Base-by-base conservation (phyloP, 1,140 invertebrate species). In the Andrena cerasifolii region DNA sequence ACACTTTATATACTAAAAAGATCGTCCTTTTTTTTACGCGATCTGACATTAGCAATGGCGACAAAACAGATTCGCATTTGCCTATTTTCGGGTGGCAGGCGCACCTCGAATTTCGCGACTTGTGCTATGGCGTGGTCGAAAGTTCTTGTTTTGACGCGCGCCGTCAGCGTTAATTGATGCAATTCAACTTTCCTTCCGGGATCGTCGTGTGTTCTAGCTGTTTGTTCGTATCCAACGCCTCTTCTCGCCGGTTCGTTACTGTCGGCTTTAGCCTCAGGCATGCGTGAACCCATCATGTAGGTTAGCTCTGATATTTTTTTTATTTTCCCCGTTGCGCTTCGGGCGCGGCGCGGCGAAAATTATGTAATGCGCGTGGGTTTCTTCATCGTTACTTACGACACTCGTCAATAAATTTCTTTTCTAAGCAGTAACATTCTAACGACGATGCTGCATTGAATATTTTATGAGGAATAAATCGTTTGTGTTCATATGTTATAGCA, bases 121-220 rank as follows among this genome's bases (percentile, higher is more conserved):
- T 21, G 53, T 26, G 53, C 79, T n/a, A 54, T 58, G 70, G 66
- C 54, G 66, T 73, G 36, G 33, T 53, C 77, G 63, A 49, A 74
- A 70, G 75, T 18, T 58, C 58, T 47, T 53, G 70, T 56, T 56
- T 45, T 47, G 68, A 54, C 43, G 47, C 47, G 28, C 47, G 43
- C 67, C 63, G 53, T 66, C 24, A 56, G 78, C 67, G 75, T 85
- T 89, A 86, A 89, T 88, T 79, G 78, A 87, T 86, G 78, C 81
- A 86, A 86, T 83, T 78, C 78, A 85, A 90, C 91, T 91, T 91
- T 91, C 91, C 82, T 92, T 92, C 90, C 90, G 90, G 90, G 87
- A 89, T 89, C 82, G 80, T 74, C 81, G 58, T 14, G 62, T 47
- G 62, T 84, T 75, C 72, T 85, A 65, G 59, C 80, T 58, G 59